Base-by-base conservation (phyloP, 1,140 invertebrate species). In the Cydia strobilella region DNA sequence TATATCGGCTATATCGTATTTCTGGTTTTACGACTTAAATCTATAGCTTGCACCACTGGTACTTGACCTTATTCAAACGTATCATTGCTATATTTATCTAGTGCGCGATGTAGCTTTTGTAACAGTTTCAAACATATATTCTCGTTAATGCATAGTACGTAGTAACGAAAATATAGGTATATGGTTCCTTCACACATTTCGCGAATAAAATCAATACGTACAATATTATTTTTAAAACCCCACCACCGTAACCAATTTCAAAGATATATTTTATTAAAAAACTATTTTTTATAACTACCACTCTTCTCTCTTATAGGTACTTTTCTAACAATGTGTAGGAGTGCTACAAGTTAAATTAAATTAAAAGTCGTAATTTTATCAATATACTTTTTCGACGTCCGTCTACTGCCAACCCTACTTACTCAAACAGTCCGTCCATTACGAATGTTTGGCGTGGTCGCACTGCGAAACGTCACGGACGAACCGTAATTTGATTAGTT, bases 401-500 rank as follows among this genome's bases (percentile, higher is more conserved):
- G n/a, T 5, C n/a, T 23, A 59, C 31, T 69, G 65, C 9, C 35
- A 69, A 69, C 65, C 65, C 65, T 69, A 42, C 65, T 39, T 23
- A 35, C n/a, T 1, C 65, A 69, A 69, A 69, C 65, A 69, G 13
- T 35, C 15, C n/a, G 65, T 69, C 65, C 65, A 69, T 69, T 69
- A 69, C 65, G 65, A 69, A 69, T 69, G 65, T 69, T 69, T 69
- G 65, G 63, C 2, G 65, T 69, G 65, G 65, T 69, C 65, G 31
- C 65, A 69, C 65, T 18, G 65, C 31, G 31, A 69, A 39, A 18
- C 65, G 65, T 69, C 35, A 69, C 65, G 65, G 65, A n/a, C 31
- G 65, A 69, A 31, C 31, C 65, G 65, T 69, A 69, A 69, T 69
- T 69, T 69, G 65, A 69, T 69, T 69, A 69, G 65, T 69, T 69